A percentile compares a stretch with the other conserved stretches of the same genome.
These are phyloP conservation scores for Taphrorychus bicolor DNA, from an alignment of 2,888 invertebrate species.

Conservation along the genomic window DNA sequence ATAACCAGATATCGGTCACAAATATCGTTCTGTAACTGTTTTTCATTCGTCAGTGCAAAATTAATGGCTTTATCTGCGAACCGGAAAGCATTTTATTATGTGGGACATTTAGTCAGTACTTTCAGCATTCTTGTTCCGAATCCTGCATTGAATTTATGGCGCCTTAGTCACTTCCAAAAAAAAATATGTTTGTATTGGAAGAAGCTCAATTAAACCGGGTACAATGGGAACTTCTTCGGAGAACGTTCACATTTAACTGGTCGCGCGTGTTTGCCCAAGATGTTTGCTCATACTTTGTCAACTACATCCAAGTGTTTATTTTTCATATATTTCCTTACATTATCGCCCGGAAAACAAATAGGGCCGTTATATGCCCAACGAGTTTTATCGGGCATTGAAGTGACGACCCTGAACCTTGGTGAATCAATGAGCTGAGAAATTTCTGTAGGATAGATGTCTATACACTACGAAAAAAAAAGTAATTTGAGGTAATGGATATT, in stretches of 20 bases:
- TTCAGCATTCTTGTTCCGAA: neutral
- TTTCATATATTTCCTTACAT: constrained; percentile 26
- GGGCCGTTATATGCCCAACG: constrained; percentile 6
- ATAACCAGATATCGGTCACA: neutral
- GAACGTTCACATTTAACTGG: constrained; percentile 16
- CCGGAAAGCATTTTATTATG: neutral
- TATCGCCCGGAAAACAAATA: constrained; percentile 27
- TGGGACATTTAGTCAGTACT: neutral
- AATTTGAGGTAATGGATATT: no score
- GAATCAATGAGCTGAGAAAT: no score
- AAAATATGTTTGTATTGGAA: neutral
- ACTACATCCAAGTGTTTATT: constrained; percentile 22
- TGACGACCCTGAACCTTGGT: neutral
- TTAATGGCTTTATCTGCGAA: constrained; percentile 1
- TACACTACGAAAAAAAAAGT: neutral
- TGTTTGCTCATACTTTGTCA: constrained; percentile 25
- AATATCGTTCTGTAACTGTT: neutral
- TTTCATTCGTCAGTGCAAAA: neutral
- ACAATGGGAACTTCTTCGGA: constrained; percentile 18
- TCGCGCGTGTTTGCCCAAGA: constrained; percentile 14
- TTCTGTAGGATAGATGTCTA: no score
- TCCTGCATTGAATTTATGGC: neutral
- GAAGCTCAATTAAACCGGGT: constrained; percentile 4
- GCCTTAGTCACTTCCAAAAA: neutral
- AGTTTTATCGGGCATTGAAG: constrained; percentile 1